Base-by-base conservation (phyloP, 2,888 invertebrate species). In the Pyrochroa serraticornis region DNA sequence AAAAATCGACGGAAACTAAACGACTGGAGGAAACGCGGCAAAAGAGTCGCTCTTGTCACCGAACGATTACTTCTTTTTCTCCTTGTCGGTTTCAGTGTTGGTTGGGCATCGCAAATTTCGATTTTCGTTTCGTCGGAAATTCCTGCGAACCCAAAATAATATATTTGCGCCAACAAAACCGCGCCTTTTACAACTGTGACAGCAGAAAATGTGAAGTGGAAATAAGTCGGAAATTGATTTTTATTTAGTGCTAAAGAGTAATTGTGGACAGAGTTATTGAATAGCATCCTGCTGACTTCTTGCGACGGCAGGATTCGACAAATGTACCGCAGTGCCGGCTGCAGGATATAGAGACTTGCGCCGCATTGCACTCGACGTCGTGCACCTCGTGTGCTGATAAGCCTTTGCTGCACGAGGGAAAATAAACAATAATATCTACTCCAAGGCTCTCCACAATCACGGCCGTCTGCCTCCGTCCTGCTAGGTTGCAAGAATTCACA, bases 191-290 rank as follows among this genome's bases (percentile, higher is more conserved):
- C 56, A 56, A 57, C 58, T 34, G 60, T 60, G 60, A 58, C 60
- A 57, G 51, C 52, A 46, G 58, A 60, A 62, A 62, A 64, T 63
- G 65, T 64, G 66, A 61, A 66, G 71, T 71, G 72, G 72, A 74
- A 75, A 72, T 75, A 68, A 72, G 66, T 70, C 74, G 75, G 75
- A 75, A 75, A 75, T 75, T 74, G 74, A 74, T 75, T 75, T 75
- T 73, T 72, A 74, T 75, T 74, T 69, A 67, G 69, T 64, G 68
- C 71, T 68, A 68, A 71, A 68, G 71, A 73, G 73, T 75, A 75
- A 75, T 75, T 75, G 75, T 74, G 70, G 69, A 67, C 68, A 69
- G 68, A 70, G 74, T 74, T 75, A 74, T 74, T 72, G 74, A 74
- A 75, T 72, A 66, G 71, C 68, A 68, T 71, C 71, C 68, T 69